Conservation (phyloP, 2,797 vertebrate species). For the Benthosema pterotum region DNA sequence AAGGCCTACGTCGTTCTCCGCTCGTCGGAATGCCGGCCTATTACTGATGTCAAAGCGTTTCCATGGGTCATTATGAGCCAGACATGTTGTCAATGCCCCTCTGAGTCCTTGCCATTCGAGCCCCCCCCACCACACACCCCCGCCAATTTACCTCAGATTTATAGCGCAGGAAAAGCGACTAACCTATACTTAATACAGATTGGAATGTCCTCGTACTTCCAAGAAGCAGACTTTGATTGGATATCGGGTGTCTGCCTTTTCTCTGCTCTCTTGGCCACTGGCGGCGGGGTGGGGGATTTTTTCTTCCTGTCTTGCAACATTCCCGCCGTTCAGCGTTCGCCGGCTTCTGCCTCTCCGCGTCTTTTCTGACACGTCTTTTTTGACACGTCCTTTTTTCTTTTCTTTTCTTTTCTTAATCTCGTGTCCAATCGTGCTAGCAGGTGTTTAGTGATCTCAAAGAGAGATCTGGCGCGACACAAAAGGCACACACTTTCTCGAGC, state of each 20-base stretch:
- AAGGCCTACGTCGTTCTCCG: conserved; percentile 24
- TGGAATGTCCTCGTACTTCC: conserved; percentile 65
- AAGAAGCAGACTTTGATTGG: conserved; percentile 68
- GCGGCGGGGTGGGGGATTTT: neutral
- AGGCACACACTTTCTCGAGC: conserved; percentile 55
- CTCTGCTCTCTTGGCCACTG: conserved; percentile 37
- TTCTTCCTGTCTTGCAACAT: conserved; percentile 10
- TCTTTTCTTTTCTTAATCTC: conserved; percentile 28
- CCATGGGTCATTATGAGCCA: conserved; percentile 67
- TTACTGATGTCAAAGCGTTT: conserved; percentile 65
- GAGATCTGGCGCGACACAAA: conserved; percentile 54
- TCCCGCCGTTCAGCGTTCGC: conserved; percentile 5
- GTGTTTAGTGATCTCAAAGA: conserved; percentile 63
- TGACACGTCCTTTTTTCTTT: conserved; percentile 39
- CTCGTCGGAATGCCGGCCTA: conserved; percentile 56
- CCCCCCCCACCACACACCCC: conserved; percentile 46
- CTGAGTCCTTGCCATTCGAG: conserved; percentile 53
- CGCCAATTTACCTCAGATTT: conserved; percentile 66
- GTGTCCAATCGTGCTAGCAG: conserved; percentile 68
- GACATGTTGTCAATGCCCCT: conserved; percentile 66
- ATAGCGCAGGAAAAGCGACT: conserved; percentile 71
- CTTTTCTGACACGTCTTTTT: conserved; percentile 31
- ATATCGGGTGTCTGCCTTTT: conserved; percentile 45
- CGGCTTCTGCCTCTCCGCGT: conserved; percentile 18
- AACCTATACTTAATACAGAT: conserved; percentile 70